Evolutionary conservation across 2,888 invertebrate species (phyloP), one percentile per base, ranked within the genome.

Genomic region (Acrobasis repandana): DNA sequence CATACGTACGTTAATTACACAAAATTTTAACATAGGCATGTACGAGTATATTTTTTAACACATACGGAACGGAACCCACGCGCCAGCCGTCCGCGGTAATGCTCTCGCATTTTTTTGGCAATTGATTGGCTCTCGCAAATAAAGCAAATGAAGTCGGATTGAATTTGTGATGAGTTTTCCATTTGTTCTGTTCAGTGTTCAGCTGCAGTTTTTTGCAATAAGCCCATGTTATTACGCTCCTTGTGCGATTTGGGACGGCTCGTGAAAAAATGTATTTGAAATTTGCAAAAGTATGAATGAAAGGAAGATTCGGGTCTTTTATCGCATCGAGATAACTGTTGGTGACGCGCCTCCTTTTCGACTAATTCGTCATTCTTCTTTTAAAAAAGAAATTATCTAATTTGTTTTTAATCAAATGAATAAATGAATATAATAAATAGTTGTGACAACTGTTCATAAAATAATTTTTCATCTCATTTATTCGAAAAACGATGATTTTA

Each of bases 141-240:
- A 88, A 84, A 88, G 76, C 80, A 88, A 87, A 89, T 87, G 84
- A 86, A 85, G 73, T 70, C 65, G 72, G 76, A 90, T 89, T 83
- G 88, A 88, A 88, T 89, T 85, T 83, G 85, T 83, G 86, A 90
- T 90, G 86, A 86, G 88, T 82, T 83, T 77, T 82, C 77, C 83
- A 83, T 87, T 83, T 83, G 80, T 72, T 65, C 70, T 68, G 72
- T 63, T 70, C 72, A 62, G 60, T 63, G 61, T 65, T 60, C 58
- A 61, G 61, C n/a, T 51, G 60, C 46, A 52, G 38, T 56, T 60
- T 47, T 59, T 59, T 54, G 54, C 54, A 54, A 38, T 54, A 20
- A 43, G 38, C 8, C 38, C 20, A 28, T 20, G 38, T 38, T 38
- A 54, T 54, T 38, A 54, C 36, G 16, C 3, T 36, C 52, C 36